Evolutionary conservation across 2,113 vertebrate genomes (phyloP), one percentile per base, ranked within the genome.

Genomic region (Seriola rivoliana): DNA sequence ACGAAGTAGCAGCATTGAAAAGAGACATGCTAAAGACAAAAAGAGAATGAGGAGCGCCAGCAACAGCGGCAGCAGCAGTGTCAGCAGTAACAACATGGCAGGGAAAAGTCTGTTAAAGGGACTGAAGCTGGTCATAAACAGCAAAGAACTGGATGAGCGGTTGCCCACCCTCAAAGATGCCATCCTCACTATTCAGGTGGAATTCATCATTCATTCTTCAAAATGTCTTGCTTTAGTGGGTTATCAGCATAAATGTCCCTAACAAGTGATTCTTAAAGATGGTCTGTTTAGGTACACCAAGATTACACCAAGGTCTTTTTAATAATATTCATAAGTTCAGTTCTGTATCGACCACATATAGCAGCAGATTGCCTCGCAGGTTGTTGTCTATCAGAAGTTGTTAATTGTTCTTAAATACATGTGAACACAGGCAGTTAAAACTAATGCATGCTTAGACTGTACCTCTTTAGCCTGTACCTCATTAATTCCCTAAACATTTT

Each of bases 131-230:
- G 96, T 97, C 63, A 96, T 98, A 75, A 95, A 95, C 75, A 98
- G 93, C 82, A 97, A 96, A 93, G 96, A 95, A 88, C 88, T 95
- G 79, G 95, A 94, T 19, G 91, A 96, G 71, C 90, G 95, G 23
- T 87, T 97, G 71, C 94, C 95, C 29, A 93, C 96, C 92, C 96
- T 98, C 60, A 99, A 97, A 94, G 97, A 97, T 50, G 97, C 97
- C 54, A 95, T 98, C 81, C 90, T 97, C 36, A 96, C 96, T 86
- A 96, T 97, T 79, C 94, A 98, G 92, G 93, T 96, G 85, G 17
- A 44, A 36, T 0, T 63, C 29, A 38, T 82, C n/a, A 25, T 48
- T 80, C 12, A 16, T 52, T 48, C 4, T 40, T 23, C 32, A 42
- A n/a, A 68, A 67, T 60, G 8, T 14, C 19, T 52, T 4, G 4